These are phyloP conservation scores for Leptopilina syphax DNA, from an alignment of 2,888 invertebrate species.

Conservation along the genomic window DNA sequence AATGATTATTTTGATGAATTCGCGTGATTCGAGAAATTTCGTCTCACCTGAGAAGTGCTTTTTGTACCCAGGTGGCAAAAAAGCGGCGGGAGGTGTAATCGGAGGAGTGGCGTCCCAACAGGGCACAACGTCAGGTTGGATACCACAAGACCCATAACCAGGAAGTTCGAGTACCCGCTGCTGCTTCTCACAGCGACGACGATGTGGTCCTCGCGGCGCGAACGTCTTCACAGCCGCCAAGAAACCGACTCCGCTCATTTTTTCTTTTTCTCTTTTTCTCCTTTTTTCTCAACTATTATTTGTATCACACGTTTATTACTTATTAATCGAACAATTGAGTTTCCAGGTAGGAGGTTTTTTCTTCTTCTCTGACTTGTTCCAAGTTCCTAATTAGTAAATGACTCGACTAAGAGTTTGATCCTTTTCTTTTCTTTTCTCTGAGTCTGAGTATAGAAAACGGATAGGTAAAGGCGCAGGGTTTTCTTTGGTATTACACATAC, in stretches of 20 bases:
- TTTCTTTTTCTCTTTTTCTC: conserved; percentile 58
- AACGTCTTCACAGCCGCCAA: conserved; percentile 82
- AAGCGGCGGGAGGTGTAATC: conserved; percentile 84
- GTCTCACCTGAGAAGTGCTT: conserved; percentile 73
- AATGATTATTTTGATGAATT: too few species aligned
- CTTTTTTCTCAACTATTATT: background rate
- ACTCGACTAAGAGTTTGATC: too few species aligned
- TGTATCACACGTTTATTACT: too few species aligned
- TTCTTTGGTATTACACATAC: background rate
- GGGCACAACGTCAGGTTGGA: conserved; percentile 79
- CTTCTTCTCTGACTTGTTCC: too few species aligned
- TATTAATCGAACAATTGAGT: too few species aligned
- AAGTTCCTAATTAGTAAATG: too few species aligned
- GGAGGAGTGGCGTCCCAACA: conserved; percentile 81
- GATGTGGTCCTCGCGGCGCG: conserved; percentile 81
- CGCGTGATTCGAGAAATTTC: too few species aligned
- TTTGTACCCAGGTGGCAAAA: conserved; percentile 81
- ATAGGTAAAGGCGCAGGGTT: background rate
- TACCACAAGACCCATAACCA: conserved; percentile 64
- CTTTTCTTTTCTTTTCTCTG: too few species aligned
- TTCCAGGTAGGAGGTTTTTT: too few species aligned
- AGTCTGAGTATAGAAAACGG: background rate
- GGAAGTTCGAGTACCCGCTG: conserved; percentile 76
- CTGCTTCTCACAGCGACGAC: conserved; percentile 82
- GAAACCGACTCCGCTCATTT: conserved; percentile 80